Conservation (phyloP, 2,888 invertebrate species). For the Drosophila kanekoi region DNA sequence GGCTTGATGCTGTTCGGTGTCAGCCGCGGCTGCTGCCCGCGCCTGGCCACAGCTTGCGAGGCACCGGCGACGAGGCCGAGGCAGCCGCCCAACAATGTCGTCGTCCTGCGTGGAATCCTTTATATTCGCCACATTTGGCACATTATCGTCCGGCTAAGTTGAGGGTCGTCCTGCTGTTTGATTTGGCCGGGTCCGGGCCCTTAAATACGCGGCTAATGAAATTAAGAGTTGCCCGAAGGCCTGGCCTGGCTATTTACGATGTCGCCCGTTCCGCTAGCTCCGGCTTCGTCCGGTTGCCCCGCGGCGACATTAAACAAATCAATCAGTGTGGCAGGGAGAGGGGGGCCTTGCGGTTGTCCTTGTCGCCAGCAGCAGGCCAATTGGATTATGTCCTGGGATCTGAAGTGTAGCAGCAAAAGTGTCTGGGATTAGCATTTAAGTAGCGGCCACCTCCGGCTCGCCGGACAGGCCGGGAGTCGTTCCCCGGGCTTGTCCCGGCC, state of each 20-base stretch:
- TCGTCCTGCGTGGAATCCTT: constrained; percentile 66
- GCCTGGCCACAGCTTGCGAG: constrained; percentile 73
- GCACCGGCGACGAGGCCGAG: constrained; percentile 68
- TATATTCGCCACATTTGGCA: constrained; percentile 58
- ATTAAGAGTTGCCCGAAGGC: constrained; percentile 68
- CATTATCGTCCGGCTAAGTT: constrained; percentile 35
- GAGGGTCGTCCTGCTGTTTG: constrained; percentile 57
- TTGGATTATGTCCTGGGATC: constrained; percentile 47
- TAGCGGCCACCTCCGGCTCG: constrained; percentile 48
- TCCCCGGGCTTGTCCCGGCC: constrained; percentile 14
- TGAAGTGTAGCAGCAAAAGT: constrained; percentile 59
- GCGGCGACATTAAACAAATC: constrained; percentile 77
- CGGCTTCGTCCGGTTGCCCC: constrained; percentile 36
- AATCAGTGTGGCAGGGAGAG: constrained; percentile 58
- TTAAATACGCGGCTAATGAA: constrained; percentile 74
- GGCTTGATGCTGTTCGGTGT: constrained; percentile 42
- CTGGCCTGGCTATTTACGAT: constrained; percentile 49
- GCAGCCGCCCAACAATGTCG: constrained; percentile 70
- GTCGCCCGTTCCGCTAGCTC: constrained; percentile 30
- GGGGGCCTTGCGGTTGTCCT: constrained; percentile 55
- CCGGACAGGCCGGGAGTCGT: constrained; percentile 26
- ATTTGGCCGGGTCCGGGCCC: constrained; percentile 42
- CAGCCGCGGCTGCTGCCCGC: constrained; percentile 67
- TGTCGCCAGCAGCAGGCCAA: constrained; percentile 37
- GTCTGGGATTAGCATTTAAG: constrained; percentile 75